A percentile compares a stretch with the other conserved stretches of the same genome.
These are phyloP conservation scores for Capitella teleta DNA, from an alignment of 1,140 invertebrate species.

Conservation along the genomic window DNA sequence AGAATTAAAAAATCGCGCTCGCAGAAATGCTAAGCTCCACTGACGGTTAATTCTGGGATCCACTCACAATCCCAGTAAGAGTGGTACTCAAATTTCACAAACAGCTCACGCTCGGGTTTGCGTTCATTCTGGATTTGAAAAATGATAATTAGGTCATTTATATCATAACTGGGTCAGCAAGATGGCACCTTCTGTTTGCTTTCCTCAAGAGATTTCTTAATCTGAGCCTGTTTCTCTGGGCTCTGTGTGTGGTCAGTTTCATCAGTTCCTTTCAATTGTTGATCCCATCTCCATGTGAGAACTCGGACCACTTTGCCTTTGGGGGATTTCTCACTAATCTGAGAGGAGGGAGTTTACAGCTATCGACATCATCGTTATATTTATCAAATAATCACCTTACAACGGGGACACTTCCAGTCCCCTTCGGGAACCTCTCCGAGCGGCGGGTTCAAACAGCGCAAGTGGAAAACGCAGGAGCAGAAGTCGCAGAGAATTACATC, in stretches of 20 bases:
- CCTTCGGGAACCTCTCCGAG: constrained; percentile 75
- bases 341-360: too few relatives aligned
- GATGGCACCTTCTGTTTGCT: too few relatives aligned
- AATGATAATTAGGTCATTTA: too few relatives aligned
- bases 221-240: constrained; percentile 13
- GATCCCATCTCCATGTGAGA: constrained; percentile 71
- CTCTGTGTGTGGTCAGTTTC: constrained; percentile 13
- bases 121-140: too few relatives aligned
- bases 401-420: constrained; percentile 92
- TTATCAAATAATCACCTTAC: too few relatives aligned
- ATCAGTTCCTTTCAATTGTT: constrained; percentile 14
- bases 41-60: constrained; percentile 64
- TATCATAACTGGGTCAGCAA: too few relatives aligned
- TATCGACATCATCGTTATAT: too few relatives aligned
- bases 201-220: too few relatives aligned
- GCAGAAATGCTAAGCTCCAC: too few relatives aligned
- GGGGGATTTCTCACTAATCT: constrained; percentile 41
- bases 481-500: constrained; percentile 90
- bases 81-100: constrained; percentile 87
- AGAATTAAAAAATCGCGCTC: neutral
- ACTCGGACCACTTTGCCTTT: constrained; percentile 80
- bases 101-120: constrained; percentile 63
- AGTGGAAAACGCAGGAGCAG: constrained; percentile 90
- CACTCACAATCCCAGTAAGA: constrained; percentile 96
- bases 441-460: constrained; percentile 87